These are phyloP conservation scores for Willisornis vidua DNA, from an alignment of 2,113 vertebrate species.

Conservation along the genomic window DNA sequence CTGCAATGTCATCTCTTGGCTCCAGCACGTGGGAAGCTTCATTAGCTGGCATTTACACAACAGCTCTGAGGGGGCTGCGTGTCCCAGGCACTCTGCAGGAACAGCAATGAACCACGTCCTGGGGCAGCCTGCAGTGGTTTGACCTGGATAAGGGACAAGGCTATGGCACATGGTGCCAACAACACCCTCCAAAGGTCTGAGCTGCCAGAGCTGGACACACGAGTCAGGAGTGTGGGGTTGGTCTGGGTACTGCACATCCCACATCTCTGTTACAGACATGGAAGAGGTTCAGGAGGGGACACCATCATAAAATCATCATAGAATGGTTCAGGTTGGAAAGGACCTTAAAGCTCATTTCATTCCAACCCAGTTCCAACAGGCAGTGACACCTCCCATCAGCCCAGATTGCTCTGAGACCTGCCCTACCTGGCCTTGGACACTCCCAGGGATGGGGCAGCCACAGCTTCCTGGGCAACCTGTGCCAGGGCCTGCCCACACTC, in stretches of 20 bases:
- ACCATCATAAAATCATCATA: neutral
- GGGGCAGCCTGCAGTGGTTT: fast-evolving
- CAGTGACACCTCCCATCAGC: neutral
- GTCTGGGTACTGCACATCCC: neutral
- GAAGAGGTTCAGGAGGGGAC: neutral
- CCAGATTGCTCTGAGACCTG: fast-evolving
- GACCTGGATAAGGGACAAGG: neutral
- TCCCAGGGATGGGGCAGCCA: neutral
- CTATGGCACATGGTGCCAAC: neutral
- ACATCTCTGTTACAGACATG: fast-evolving
- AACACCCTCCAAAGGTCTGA: neutral
- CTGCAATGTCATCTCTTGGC: conserved; percentile 52
- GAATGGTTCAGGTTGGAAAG: neutral
- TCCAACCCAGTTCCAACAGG: neutral
- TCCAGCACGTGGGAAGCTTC: neutral
- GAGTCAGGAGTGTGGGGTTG: fast-evolving
- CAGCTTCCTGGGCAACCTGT: neutral
- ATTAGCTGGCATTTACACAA: fast-evolving
- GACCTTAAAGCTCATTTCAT: neutral
- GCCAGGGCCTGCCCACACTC: fast-evolving
- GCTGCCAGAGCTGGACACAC: neutral
- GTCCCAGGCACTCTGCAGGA: fast-evolving
- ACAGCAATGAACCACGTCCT: fast-evolving
- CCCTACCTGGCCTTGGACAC: neutral
- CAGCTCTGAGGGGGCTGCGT: fast-evolving